These are phyloP conservation scores for Epizoanthus stellaris DNA, from an alignment of 92 coral and sea anemone species.

Conservation along the genomic window DNA sequence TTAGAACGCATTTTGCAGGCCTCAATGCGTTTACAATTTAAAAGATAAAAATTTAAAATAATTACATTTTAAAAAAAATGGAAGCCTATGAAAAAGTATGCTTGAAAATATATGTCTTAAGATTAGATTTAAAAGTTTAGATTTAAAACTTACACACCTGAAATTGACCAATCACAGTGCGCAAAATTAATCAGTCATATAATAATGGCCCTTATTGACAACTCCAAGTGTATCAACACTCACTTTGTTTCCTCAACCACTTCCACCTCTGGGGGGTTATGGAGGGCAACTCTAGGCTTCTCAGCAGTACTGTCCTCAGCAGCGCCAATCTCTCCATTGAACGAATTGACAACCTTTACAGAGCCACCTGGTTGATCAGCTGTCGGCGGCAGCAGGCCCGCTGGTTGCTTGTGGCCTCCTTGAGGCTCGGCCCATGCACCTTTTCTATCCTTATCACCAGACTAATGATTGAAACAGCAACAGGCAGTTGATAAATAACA, in stretches of 20 bases:
- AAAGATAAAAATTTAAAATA: too few relatives aligned
- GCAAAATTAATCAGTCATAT: too few relatives aligned
- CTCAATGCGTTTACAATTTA: too few relatives aligned
- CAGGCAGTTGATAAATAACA: neutral
- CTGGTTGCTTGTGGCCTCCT: conserved; percentile 72
- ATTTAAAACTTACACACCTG: too few relatives aligned
- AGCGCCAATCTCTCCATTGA: conserved; percentile 95
- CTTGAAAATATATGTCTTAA: too few relatives aligned
- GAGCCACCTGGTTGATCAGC: conserved; percentile 90
- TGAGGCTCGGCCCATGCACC: conserved; percentile 89
- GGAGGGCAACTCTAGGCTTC: conserved; percentile 73
- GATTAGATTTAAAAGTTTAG: too few relatives aligned
- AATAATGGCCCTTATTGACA: too few relatives aligned
- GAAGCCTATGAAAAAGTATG: too few relatives aligned
- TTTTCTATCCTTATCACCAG: conserved; percentile 86
- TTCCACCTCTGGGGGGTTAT: conserved; percentile 90
- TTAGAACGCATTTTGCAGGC: too few relatives aligned
- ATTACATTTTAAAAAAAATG: too few relatives aligned
- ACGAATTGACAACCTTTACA: conserved; percentile 95
- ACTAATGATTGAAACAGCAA: conserved; percentile 36
- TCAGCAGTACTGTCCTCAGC: conserved; percentile 76
- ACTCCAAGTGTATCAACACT: conserved; percentile 27
- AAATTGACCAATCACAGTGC: too few relatives aligned
- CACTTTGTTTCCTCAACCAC: conserved; percentile 99
- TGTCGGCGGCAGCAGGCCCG: conserved; percentile 79